Evolutionary conservation across 2,888 invertebrate species (phyloP).

Genomic region (Coleophora deauratella): DNA sequence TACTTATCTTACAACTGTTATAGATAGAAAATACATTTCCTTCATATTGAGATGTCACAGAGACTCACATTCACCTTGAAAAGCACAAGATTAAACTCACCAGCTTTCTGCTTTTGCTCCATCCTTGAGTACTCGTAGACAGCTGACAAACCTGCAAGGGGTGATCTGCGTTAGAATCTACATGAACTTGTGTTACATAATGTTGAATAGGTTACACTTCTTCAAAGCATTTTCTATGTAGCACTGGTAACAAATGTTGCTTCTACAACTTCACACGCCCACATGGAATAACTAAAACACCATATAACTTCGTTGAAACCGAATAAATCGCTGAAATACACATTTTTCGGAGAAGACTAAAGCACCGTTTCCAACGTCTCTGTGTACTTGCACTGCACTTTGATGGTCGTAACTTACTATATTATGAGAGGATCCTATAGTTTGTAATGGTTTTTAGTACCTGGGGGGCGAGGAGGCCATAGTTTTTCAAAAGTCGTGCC

Average conservation of each 20-base stretch:
- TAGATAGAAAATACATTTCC: too few species aligned
- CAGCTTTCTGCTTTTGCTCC: conserved; percentile 85
- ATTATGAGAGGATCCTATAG: conserved; percentile 24
- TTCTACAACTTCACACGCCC: conserved; percentile 18
- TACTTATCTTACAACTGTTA: too few species aligned
- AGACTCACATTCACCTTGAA: background rate
- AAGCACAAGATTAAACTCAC: conserved; percentile 67
- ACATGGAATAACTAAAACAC: conserved; percentile 23
- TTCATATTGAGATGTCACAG: background rate
- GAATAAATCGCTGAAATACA: conserved; percentile 43
- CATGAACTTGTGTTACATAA: conserved; percentile 69
- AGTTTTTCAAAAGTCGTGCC: conserved; percentile 86
- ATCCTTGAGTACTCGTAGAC: conserved; percentile 82
- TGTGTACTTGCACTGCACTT: conserved; percentile 31
- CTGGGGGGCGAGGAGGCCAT: conserved; percentile 81
- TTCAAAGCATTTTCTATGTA: conserved; percentile 28
- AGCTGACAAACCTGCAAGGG: conserved; percentile 81
- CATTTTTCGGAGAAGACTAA: conserved; percentile 32
- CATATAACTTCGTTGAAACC: conserved; percentile 19
- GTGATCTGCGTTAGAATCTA: conserved; percentile 53
- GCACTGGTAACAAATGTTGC: conserved; percentile 20
- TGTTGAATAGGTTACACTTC: conserved; percentile 65
- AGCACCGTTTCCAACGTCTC: conserved; percentile 25
- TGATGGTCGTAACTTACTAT: conserved; percentile 23
- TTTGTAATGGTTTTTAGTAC: conserved; percentile 63